Evolutionary conservation across 2,113 vertebrate genomes (phyloP), one percentile per base, ranked within the genome.

Genomic region (Campylorhamphus procurvoides): DNA sequence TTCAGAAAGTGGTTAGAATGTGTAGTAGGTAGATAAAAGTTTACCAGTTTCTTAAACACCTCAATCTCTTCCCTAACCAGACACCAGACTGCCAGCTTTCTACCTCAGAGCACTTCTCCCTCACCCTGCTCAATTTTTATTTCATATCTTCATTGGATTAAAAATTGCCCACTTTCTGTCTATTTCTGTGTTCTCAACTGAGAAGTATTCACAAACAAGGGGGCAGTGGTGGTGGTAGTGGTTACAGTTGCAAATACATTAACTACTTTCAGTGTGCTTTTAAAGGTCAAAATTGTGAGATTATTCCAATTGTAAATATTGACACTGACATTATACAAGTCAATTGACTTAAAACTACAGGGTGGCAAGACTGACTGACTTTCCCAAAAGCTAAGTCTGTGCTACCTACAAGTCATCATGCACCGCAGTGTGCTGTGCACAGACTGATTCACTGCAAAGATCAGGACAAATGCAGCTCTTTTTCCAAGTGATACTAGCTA

Each of bases 201-300:
- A 44, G 53, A 67, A 52, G 6, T 2, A 18, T n/a, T n/a, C 9
- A 31, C 1, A 58, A 23, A 40, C 18, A 29, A 17, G 6, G 11
- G 1, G 5, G 11, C 3, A 14, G 10, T 7, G 8, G 15, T 59
- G 18, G 4, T 11, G 19, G 46, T 2, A 22, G 12, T 7, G 10
- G 20, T 40, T 77, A 64, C 49, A 77, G 42, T 0, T 68, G 2
- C 18, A 35, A 67, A 12, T 2, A 2, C 12, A 35, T 50, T 64
- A 18, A 23, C 47, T 77, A 12, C 47, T 84, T 29, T 6, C 59
- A 49, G 19, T 14, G 5, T 44, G 39, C 44, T 80, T 73, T n/a
- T 33, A 68, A 39, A 63, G 31, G n/a, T 44, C 9, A 27, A 49
- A 68, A 55, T 9, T 40, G 27, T 53, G 29, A 25, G 2, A 23